Evolutionary conservation across 2,797 vertebrate species (phyloP), one percentile per base, ranked within the genome.

Genomic region (Ctenochaetus hawaiiensis): DNA sequence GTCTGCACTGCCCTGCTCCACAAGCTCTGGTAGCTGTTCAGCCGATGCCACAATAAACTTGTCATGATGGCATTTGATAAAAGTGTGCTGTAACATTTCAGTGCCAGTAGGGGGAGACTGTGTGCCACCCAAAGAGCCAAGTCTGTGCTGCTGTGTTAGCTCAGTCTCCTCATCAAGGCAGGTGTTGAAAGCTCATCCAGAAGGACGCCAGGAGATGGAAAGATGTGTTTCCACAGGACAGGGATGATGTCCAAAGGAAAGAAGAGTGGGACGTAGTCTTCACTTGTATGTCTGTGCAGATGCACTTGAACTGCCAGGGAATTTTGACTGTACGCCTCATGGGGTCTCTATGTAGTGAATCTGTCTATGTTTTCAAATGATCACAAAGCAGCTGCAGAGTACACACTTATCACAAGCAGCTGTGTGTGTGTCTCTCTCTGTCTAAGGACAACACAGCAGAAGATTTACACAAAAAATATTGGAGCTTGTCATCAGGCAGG

Each of bases 51-150:
- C 57, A 44, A 48, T 67, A 34, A 63, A 68, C 59, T 49, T 45
- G 44, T 54, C 34, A 17, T 49, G 22, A 48, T 30, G 26, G 26
- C 7, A 4, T 82, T 34, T 61, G 1, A 20, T 56, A 30, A 5
- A 62, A 56, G 65, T 22, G 26, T 53, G 61, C 68, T 72, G 62
- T 60, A 26, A 22, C 0, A 18, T 9, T 34, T 59, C n/a, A 37
- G 17, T 2, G 51, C 88, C 91, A 90, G 72, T 48, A 90, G 92
- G 81, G 89, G 92, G 92, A 75, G 90, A 77, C 81, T 6, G 53
- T 43, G 82, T 30, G 58, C 60, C 80, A 54, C 61, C 37, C 30
- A 85, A 39, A 11, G 5, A 45, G 61, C 66, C 18, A 3, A 16
- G 10, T 39, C 39, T 4, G 10, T 7, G 20, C 61, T 26, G 43